Conservation (phyloP, 2,888 invertebrate species). For the Herminia tarsipennalis region DNA sequence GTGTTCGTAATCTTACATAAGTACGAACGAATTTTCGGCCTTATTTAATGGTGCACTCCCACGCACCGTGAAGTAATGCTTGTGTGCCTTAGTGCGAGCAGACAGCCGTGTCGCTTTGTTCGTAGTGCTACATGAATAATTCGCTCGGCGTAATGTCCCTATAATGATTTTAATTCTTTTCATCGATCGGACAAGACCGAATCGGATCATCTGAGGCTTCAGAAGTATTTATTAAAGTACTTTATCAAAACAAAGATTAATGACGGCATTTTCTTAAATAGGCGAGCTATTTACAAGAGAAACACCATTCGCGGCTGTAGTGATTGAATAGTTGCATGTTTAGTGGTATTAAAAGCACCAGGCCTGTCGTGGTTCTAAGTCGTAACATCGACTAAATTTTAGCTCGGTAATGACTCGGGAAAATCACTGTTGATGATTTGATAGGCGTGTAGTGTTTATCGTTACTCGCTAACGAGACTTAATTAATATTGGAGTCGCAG, state of each 20-base stretch:
- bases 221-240: conserved; percentile 19
- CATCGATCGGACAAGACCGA: too few relatives aligned
- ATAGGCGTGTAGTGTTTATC: conserved; percentile 58
- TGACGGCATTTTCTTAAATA: conserved; percentile 40
- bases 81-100: too few relatives aligned
- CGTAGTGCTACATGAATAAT: too few relatives aligned
- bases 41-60: too few relatives aligned
- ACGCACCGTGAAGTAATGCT: too few relatives aligned
- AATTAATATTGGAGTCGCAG: conserved; percentile 32
- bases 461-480: conserved; percentile 47
- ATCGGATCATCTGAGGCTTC: conserved; percentile 12
- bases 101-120: too few relatives aligned
- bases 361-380: conserved; percentile 58
- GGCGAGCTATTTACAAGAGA: conserved; percentile 44
- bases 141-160: too few relatives aligned
- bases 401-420: conserved; percentile 63
- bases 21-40: too few relatives aligned
- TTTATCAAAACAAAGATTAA: conserved; percentile 45
- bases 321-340: conserved; percentile 79
- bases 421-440: conserved; percentile 53
- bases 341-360: conserved; percentile 60
- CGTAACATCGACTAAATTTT: conserved; percentile 72
- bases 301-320: conserved; percentile 46
- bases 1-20: too few relatives aligned
- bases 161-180: too few relatives aligned